These are phyloP conservation scores for Parnassius apollo DNA, from an alignment of 2,888 invertebrate genomes.

Conservation along the genomic window DNA sequence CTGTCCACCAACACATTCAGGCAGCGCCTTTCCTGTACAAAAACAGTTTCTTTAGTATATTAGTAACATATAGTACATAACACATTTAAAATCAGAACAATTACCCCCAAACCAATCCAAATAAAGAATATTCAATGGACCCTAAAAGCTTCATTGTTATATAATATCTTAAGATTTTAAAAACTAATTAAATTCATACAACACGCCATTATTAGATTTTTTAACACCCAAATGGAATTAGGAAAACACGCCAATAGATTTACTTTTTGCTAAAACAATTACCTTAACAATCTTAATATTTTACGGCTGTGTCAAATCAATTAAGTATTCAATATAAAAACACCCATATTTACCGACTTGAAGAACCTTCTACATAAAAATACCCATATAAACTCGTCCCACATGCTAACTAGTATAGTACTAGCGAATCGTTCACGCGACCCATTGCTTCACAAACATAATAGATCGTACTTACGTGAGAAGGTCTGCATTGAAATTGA, in stretches of 20 bases:
- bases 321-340: slow-evolving; percentile 29
- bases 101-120: too few species aligned
- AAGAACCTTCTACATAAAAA: slow-evolving; percentile 24
- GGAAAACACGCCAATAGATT: neutral
- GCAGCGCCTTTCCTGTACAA: too few species aligned
- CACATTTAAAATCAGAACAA: too few species aligned
- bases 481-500: slow-evolving; percentile 49
- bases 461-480: slow-evolving; percentile 61
- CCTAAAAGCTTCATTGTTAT: too few species aligned
- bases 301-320: slow-evolving; percentile 30
- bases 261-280: slow-evolving; percentile 1
- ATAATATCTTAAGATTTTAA: too few species aligned
- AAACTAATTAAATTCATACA: too few species aligned
- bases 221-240: too few species aligned
- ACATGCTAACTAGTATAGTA: slow-evolving; percentile 29
- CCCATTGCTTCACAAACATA: slow-evolving; percentile 58
- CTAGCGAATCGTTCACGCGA: slow-evolving; percentile 32
- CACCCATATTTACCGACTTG: slow-evolving; percentile 32
- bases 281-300: slow-evolving; percentile 14
- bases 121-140: too few species aligned
- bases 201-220: too few species aligned
- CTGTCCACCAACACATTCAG: too few species aligned
- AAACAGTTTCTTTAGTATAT: too few species aligned
- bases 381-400: slow-evolving; percentile 36
- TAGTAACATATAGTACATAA: too few species aligned